Conservation (phyloP, 2,888 invertebrate species). For the Oasisia sp. region DNA sequence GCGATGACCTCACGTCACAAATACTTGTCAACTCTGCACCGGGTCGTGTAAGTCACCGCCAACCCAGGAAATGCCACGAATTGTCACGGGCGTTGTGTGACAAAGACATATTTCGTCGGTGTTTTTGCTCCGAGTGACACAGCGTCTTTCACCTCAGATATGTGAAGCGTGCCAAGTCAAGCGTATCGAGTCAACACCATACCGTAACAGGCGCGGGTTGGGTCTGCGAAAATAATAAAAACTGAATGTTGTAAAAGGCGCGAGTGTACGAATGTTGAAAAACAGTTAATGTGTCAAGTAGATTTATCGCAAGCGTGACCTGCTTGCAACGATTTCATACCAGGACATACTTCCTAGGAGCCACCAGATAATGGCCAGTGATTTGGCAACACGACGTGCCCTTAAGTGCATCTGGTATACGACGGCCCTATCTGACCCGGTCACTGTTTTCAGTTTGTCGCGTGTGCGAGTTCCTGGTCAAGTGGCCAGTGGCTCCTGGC, state of each 20-base stretch:
- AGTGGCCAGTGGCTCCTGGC: background rate
- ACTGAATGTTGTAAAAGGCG: background rate
- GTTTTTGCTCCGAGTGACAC: background rate
- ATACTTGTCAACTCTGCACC: background rate
- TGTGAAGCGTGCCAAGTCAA: background rate
- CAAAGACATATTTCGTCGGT: background rate
- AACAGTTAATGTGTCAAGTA: background rate
- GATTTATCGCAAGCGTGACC: background rate
- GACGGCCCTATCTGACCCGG: background rate
- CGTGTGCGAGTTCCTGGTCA: background rate
- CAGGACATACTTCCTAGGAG: background rate
- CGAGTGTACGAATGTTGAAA: background rate
- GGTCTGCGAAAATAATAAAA: background rate
- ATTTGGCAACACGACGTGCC: background rate
- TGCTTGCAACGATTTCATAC: background rate
- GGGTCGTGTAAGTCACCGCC: background rate
- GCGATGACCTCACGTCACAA: background rate
- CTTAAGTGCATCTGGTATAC: too few relatives aligned
- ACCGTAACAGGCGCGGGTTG: background rate
- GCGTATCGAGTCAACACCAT: background rate
- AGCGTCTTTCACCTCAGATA: background rate
- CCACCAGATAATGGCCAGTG: background rate
- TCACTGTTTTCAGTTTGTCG: background rate
- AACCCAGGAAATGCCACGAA: slow-evolving; percentile 9
- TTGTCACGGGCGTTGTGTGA: background rate